Base-by-base conservation (phyloP, 1,140 invertebrate species). In the Saccostrea echinata region DNA sequence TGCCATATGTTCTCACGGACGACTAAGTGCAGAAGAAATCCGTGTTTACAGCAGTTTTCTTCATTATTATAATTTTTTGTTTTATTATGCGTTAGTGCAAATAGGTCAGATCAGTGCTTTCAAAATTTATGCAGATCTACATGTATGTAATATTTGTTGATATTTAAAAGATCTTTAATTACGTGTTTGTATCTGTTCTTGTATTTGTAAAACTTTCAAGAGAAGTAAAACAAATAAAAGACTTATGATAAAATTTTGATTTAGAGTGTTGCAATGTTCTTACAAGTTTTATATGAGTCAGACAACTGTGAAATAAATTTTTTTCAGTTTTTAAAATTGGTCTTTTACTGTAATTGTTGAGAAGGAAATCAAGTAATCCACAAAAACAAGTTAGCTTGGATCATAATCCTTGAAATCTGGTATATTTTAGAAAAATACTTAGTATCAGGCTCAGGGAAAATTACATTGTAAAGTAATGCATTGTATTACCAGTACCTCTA, bases 1-100 rank as follows among this genome's bases (percentile, higher is more conserved):
- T 98, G 96, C 98, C 98, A 96, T 98, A 98, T 96, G 97, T 98
- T 95, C 97, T 98, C 94, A 97, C 98, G 95, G 97, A 98, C 87
- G 86, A 91, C 68, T 92, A 43, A 55, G 52, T 84, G 52, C 55
- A 53, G 35, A 76, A 87, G 81, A 82, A 71, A 76, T 85, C 83
- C 68, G 35, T 43, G 35, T 82, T 86, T 53, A 76, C 68, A 80
- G 51, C 80, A 68, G 43, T 80, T 61, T 76, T 76, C 30, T 76
- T 27, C 68, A 27, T 71, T 53, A 71, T 52, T 68, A 61, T 43
- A 51, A 3, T 85, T 51, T 86, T 86, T 83, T 51, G n/a, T 83
- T 83, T 83, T 83, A 52, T 53, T 51, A 52, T 51, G 43, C 43
- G 53, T 35, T 57, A 84, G 83, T 84, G 83, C 83, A 84, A 57